Percentiles rank a stretch among this genome's conserved stretches.
Evolutionary conservation across 2,113 vertebrate genomes (phyloP).

Genomic region (Coreoperca whiteheadi): DNA sequence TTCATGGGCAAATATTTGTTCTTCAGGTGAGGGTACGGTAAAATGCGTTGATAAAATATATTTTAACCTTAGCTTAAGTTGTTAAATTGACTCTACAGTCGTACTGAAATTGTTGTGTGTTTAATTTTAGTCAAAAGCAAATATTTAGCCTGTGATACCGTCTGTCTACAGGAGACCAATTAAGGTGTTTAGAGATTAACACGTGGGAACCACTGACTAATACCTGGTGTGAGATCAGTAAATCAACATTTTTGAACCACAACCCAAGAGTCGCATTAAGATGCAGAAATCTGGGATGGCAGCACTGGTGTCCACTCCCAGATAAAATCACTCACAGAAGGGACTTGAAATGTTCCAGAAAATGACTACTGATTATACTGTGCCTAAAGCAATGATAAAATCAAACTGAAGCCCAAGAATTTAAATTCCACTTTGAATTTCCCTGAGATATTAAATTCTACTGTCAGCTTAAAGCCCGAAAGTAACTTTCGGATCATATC

Average conservation of each 20-base stretch:
- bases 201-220: constrained; percentile 22
- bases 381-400: constrained; percentile 29
- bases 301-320: constrained; percentile 4
- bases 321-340: constrained; percentile 22
- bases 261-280: constrained; percentile 8
- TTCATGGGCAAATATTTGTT: background rate
- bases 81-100: background rate
- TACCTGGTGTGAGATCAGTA: constrained; percentile 7
- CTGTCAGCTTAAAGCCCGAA: constrained; percentile 7
- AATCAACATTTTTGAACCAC: constrained; percentile 24
- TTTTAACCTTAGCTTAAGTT: no score
- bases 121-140: background rate
- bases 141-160: constrained; percentile 26
- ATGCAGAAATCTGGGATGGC: constrained; percentile 12
- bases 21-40: background rate
- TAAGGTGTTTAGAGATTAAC: constrained; percentile 44
- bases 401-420: constrained; percentile 17
- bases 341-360: constrained; percentile 34
- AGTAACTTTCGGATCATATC: constrained; percentile 4
- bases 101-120: background rate
- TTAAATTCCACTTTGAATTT: constrained; percentile 29
- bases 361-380: constrained; percentile 17
- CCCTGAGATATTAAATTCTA: background rate
- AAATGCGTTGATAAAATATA: background rate
- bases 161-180: constrained; percentile 44